Conservation (phyloP, 23 tunicate genomes). For the Ascidia mentula region DNA sequence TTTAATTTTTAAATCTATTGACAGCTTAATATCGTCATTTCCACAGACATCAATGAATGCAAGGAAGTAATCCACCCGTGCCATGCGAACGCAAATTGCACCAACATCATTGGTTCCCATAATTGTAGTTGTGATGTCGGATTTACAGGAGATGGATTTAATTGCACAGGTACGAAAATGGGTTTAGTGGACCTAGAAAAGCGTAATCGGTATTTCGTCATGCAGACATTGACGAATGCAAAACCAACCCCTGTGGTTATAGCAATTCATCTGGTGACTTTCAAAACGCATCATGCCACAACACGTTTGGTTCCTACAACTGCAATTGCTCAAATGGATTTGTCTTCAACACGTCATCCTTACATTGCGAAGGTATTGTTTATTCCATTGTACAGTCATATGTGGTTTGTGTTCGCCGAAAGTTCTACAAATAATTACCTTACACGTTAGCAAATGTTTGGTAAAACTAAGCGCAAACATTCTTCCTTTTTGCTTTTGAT, state of each 20-base stretch:
- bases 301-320: neutral
- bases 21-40: no score
- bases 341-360: no score
- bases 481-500: no score
- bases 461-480: no score
- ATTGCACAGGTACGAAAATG: neutral
- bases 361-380: no score
- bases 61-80: neutral
- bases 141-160: neutral
- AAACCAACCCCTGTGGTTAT: neutral
- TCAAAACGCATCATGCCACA: neutral
- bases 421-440: no score
- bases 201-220: neutral
- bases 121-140: neutral
- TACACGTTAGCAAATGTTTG: no score
- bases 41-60: neutral
- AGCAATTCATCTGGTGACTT: neutral
- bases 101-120: neutral
- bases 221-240: neutral
- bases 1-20: no score
- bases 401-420: no score
- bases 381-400: no score
- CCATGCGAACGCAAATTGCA: neutral
- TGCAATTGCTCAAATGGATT: conserved; percentile 4
- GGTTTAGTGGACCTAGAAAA: neutral